A percentile compares a stretch with the other conserved stretches of the same genome.
These are phyloP conservation scores for Papilio machaon DNA, from an alignment of 1,140 invertebrate genomes.

Conservation along the genomic window DNA sequence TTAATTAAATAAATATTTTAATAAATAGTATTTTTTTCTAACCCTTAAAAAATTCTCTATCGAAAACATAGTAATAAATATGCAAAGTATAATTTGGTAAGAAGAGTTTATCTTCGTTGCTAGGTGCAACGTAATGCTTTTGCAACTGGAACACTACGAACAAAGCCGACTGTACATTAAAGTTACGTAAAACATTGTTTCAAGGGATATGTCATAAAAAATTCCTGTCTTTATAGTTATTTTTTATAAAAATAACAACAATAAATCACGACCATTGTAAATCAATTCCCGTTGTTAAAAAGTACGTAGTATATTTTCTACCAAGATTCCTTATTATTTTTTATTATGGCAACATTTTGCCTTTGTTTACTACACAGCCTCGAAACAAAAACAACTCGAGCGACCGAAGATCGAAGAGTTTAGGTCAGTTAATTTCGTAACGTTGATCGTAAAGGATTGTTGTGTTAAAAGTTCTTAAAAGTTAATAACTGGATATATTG, in stretches of 20 bases:
- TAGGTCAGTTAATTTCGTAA: slow-evolving; percentile 53
- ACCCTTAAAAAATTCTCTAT: background rate
- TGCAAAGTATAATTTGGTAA: too few relatives aligned
- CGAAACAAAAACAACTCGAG: slow-evolving; percentile 64
- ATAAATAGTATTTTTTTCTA: background rate
- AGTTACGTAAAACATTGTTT: background rate
- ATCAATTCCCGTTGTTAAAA: background rate
- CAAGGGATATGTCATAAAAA: background rate
- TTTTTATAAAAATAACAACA: background rate
- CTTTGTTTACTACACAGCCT: slow-evolving; percentile 68
- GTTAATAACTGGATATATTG: background rate
- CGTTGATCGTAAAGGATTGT: slow-evolving; percentile 39
- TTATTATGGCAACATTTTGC: slow-evolving; percentile 46
- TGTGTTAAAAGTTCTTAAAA: slow-evolving; percentile 35
- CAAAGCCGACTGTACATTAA: background rate
- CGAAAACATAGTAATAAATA: background rate
- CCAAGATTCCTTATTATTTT: background rate
- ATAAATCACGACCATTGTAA: background rate
- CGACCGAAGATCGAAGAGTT: slow-evolving; percentile 36
- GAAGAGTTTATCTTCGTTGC: background rate
- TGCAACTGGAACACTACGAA: background rate
- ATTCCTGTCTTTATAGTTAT: background rate
- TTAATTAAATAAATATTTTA: slow-evolving; percentile 7
- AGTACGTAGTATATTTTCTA: background rate
- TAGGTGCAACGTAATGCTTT: background rate